These are phyloP conservation scores for Lysiphlebus fabarum DNA, from an alignment of 1,140 invertebrate genomes.

Conservation along the genomic window DNA sequence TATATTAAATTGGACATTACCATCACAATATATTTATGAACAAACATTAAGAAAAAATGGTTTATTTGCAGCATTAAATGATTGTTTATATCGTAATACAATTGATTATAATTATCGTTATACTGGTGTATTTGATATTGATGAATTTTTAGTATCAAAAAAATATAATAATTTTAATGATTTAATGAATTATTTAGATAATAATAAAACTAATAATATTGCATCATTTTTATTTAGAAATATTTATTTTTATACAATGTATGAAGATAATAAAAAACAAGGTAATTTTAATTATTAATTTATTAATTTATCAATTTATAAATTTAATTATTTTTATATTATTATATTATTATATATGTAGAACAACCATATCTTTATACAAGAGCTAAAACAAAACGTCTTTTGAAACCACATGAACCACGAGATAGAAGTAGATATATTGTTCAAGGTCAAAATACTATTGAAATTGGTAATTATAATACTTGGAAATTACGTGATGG, in stretches of 20 bases:
- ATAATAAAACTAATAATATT: neutral
- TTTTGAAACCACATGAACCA: conserved; percentile 56
- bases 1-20: conserved; percentile 62
- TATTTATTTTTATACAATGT: conserved; percentile 62
- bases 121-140: conserved; percentile 61
- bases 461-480: conserved; percentile 64
- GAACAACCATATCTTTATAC: conserved; percentile 43
- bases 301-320: too few species aligned
- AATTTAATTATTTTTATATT: conserved; percentile 23
- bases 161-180: conserved; percentile 41
- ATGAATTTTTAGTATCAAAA: conserved; percentile 62
- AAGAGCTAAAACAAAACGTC: conserved; percentile 56
- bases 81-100: conserved; percentile 60
- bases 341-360: too few species aligned
- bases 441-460: conserved; percentile 54
- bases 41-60: conserved; percentile 57
- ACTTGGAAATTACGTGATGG: conserved; percentile 53
- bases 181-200: conserved; percentile 25
- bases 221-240: conserved; percentile 62
- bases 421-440: conserved; percentile 62
- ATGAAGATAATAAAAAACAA: conserved; percentile 50
- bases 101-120: conserved; percentile 50
- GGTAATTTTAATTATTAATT: neutral
- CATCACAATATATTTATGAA: conserved; percentile 43
- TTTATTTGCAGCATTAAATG: conserved; percentile 62